Evolutionary conservation across 2,888 invertebrate species (phyloP).

Genomic region (Hedya salicella): DNA sequence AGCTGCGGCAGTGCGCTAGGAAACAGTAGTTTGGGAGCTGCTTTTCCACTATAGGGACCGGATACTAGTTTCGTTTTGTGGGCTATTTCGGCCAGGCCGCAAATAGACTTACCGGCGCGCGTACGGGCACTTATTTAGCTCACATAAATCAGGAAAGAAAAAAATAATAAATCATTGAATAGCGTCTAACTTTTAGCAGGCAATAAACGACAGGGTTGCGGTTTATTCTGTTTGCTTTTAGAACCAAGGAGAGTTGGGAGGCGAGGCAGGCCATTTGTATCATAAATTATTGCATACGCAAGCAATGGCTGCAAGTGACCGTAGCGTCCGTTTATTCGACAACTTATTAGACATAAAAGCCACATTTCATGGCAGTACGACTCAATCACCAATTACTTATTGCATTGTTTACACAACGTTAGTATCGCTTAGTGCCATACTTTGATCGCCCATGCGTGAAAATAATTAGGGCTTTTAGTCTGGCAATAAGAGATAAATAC

Average conservation of each 20-base stretch:
- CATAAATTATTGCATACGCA: conserved; percentile 25
- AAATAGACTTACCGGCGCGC: conserved; percentile 68
- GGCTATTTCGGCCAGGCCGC: conserved; percentile 70
- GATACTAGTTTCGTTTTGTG: conserved; percentile 71
- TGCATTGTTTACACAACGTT: too few relatives aligned
- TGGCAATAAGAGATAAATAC: too few relatives aligned
- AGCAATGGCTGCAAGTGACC: conserved; percentile 12
- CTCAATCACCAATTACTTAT: not conserved
- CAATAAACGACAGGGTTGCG: conserved; percentile 56
- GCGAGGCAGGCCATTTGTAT: conserved; percentile 13
- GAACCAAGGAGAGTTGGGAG: conserved; percentile 42
- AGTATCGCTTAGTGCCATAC: too few relatives aligned
- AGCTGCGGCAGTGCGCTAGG: conserved; percentile 55
- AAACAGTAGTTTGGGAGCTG: conserved; percentile 57
- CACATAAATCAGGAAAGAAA: conserved; percentile 65
- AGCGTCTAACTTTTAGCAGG: conserved; percentile 58
- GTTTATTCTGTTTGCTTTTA: conserved; percentile 55
- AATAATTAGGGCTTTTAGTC: too few relatives aligned
- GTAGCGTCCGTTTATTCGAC: conserved; percentile 18
- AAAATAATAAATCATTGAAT: conserved; percentile 64
- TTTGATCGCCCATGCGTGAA: too few relatives aligned
- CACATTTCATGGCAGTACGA: not conserved
- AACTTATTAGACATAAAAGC: not conserved
- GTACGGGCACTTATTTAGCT: conserved; percentile 65
- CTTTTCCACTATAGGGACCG: conserved; percentile 56